A percentile compares a stretch with the other conserved stretches of the same genome.
phyloP scores from a whole-genome alignment of 35 echinoderm and acorn worm genomes.

The Apostichopus japonicus region DNA sequence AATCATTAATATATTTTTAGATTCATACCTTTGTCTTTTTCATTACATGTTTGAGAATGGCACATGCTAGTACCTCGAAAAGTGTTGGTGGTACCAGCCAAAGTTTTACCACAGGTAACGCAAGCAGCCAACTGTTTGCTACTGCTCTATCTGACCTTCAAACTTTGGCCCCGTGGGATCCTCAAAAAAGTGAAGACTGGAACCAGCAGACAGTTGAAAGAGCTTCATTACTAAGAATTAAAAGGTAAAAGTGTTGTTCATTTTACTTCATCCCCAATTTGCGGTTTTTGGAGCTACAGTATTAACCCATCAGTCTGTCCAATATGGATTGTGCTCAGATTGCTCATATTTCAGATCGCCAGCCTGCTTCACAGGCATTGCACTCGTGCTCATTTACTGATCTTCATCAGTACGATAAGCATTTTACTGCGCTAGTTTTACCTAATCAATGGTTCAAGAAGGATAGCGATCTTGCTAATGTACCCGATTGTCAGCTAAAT shows the following conservation, averaged over 20 bases:
- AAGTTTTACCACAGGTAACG: neutral
- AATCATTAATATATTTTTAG: too few relatives aligned
- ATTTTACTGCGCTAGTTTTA: neutral
- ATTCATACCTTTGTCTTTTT: neutral
- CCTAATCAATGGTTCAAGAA: neutral
- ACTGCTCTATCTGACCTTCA: constrained; percentile 27
- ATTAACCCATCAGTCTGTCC: too few relatives aligned
- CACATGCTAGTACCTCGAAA: constrained; percentile 6
- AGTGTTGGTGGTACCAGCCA: constrained; percentile 14
- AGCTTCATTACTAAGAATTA: constrained; percentile 33
- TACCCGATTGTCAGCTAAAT: too few relatives aligned
- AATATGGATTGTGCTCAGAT: too few relatives aligned
- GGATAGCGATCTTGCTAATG: too few relatives aligned
- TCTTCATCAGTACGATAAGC: too few relatives aligned
- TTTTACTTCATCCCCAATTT: neutral
- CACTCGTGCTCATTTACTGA: too few relatives aligned
- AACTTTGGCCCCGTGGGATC: constrained; percentile 32
- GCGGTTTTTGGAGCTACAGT: neutral
- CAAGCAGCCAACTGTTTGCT: constrained; percentile 17
- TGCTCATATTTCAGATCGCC: too few relatives aligned
- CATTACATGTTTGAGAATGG: neutral
- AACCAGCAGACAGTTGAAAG: constrained; percentile 28
- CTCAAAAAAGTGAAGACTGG: constrained; percentile 38
- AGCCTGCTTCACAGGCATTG: too few relatives aligned
- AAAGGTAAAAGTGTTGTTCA: constrained; percentile 10